Base-by-base conservation (phyloP, 2,888 invertebrate species). In the Cetonia aurata region DNA sequence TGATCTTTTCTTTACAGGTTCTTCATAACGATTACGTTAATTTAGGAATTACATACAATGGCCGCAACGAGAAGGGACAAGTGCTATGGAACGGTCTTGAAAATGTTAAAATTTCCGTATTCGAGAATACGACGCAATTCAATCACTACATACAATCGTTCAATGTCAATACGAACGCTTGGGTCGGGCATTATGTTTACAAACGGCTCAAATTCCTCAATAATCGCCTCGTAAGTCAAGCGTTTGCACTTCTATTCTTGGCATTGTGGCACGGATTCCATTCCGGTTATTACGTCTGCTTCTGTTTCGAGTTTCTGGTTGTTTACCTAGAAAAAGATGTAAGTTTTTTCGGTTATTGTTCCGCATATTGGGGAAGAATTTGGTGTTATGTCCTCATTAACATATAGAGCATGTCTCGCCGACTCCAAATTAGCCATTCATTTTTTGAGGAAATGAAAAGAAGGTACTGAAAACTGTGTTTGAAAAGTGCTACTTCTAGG, bases 231-330 rank as follows among this genome's bases (percentile, higher is more conserved):
- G 73, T 91, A 1, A 98, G 98, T 74, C 98, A 99, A 83, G 86
- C 90, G 0, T 87, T 90, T 0, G 94, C 98, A 0, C 85, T 99
- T 48, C 69, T 90, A 0, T 99, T 98, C 85, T 88, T 99, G 46
- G 96, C 99, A 0, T 80, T 97, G 0, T 99, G 99, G 99, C 99
- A 99, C 84, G 99, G 99, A 10, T 91, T 96, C 66, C 94, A 96
- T 81, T 91, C 94, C 9, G 98, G 99, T 0, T 99, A 99, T 81
- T 99, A 97, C 82, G 87, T 95, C 79, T 93, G 94, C 55, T 99
- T 99, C 87, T 88, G 94, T 70, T 91, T 96, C 84, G 99, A 99
- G 82, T 98, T 96, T 81, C 85, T 95, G 41, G 92, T 95, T 41
- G 93, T 97, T 83, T 90, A 90, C 73, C 89, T 93, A 80, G 97